These are phyloP conservation scores for Drosophila birchii DNA, from an alignment of 2,888 invertebrate species.

Conservation along the genomic window DNA sequence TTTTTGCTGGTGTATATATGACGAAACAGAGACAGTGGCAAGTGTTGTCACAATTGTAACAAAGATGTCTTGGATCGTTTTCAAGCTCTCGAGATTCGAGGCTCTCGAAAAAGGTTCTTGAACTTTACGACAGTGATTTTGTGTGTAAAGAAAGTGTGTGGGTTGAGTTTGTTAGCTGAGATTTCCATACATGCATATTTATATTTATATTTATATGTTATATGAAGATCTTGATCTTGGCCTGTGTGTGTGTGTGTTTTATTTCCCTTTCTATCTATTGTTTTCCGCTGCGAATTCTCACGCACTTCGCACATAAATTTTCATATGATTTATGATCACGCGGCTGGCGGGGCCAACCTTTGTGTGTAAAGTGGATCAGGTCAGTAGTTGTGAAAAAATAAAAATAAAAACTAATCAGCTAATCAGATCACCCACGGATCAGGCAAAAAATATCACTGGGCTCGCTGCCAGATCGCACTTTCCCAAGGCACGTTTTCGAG, in stretches of 20 bases:
- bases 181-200: conserved; percentile 39
- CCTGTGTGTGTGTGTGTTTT: conserved; percentile 17
- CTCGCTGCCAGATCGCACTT: conserved; percentile 63
- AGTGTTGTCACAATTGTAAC: conserved; percentile 55
- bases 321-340: conserved; percentile 71
- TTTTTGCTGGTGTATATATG: conserved; percentile 2
- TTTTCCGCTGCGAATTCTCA: conserved; percentile 61
- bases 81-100: conserved; percentile 51
- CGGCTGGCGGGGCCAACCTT: conserved; percentile 16
- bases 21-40: conserved; percentile 41
- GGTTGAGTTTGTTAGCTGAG: conserved; percentile 27
- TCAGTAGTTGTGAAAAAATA: conserved; percentile 34
- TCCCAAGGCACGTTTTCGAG: conserved; percentile 55
- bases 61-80: conserved; percentile 59
- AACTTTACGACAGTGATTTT: conserved; percentile 57
- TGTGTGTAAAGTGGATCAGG: conserved; percentile 68
- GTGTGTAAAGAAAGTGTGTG: conserved; percentile 62
- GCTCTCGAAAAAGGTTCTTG: conserved; percentile 69
- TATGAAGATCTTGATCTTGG: conserved; percentile 68
- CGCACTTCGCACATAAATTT: conserved; percentile 64
- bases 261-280: conserved; percentile 65
- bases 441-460: conserved; percentile 34
- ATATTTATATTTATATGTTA: conserved; percentile 16
- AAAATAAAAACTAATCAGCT: conserved; percentile 33
- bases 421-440: conserved; percentile 32